Base-by-base conservation (phyloP, 2,888 invertebrate genomes). In the Troides helena region DNA sequence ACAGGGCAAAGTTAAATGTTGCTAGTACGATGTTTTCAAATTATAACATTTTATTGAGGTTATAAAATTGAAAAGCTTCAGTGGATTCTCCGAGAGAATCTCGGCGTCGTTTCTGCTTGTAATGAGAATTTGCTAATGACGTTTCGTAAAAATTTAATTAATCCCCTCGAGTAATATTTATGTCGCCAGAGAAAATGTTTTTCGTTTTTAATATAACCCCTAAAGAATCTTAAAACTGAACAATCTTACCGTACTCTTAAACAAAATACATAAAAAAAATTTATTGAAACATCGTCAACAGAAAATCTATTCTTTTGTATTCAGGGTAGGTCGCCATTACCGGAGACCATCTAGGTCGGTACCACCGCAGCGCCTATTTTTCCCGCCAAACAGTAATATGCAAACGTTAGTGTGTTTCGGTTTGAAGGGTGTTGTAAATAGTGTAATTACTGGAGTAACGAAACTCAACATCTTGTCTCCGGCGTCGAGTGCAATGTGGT, bases 91-190 rank as follows among this genome's bases (percentile, higher is more conserved):
- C 57, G 57, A 23, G 23, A 14, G 21, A 58, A 23, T 58, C 57
- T 58, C 57, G 23, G 57, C 57, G 57, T 23, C 57, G 57, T 14
- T 58, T 58, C 56, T 21, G n/a, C 14, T 23, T 58, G 57, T 21
- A 58, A 58, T 58, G 23, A 23, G 57, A 58, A 58, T 58, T 58
- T 58, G 57, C 57, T 58, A 58, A 58, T 58, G 57, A 58, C 57
- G 23, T 58, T 58, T 58, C 25, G n/a, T 58, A 58, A 58, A 58
- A 58, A 58, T 23, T 58, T 58, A 58, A 58, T 58, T 58, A 58
- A 58, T 58, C 23, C 14, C 23, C 57, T 58, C 14, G 57, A 21
- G 21, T 23, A 23, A 58, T 58, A 58, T 58, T 58, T 58, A 58
- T 14, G 23, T 25, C 23, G 57, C 6, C 23, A 58, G 23, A 58